Conservation (phyloP, 2,888 invertebrate species). For the Melanostoma scalare region DNA sequence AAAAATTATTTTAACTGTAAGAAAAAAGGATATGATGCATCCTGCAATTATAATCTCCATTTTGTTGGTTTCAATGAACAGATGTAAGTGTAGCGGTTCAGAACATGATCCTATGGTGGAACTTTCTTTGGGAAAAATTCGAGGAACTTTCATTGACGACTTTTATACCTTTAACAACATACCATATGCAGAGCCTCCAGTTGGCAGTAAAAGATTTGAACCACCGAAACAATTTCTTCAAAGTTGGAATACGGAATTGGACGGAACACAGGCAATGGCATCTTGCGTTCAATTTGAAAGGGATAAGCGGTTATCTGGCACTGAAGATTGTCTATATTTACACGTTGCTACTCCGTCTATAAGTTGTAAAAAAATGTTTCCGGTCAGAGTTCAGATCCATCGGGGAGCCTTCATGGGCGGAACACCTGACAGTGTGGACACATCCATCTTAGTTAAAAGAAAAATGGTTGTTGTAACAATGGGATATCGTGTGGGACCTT, state of each 20-base stretch:
- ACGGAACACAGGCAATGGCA: conserved; percentile 84
- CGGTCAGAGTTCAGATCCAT: conserved; percentile 86
- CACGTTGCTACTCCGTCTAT: conserved; percentile 82
- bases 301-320: conserved; percentile 15
- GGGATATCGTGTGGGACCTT: conserved; percentile 87
- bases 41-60: no score
- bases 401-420: conserved; percentile 87
- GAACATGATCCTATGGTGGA: conserved; percentile 72
- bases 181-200: conserved; percentile 86
- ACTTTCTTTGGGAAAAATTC: conserved; percentile 76
- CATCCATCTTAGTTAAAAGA: conserved; percentile 84
- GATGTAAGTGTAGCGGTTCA: not conserved
- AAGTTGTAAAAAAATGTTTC: conserved; percentile 77
- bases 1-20: no score
- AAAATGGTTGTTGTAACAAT: conserved; percentile 86
- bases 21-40: no score
- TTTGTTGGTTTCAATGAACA: no score
- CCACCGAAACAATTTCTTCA: conserved; percentile 75
- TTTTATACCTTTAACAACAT: conserved; percentile 86
- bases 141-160: conserved; percentile 75
- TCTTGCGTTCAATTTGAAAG: conserved; percentile 84
- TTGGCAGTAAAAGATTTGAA: conserved; percentile 85
- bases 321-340: conserved; percentile 54
- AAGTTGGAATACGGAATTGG: conserved; percentile 75
- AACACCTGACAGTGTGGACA: conserved; percentile 83